Evolutionary conservation across 2,113 vertebrate species (phyloP), one percentile per base, ranked within the genome.

Genomic region (Eulemur rufifrons): DNA sequence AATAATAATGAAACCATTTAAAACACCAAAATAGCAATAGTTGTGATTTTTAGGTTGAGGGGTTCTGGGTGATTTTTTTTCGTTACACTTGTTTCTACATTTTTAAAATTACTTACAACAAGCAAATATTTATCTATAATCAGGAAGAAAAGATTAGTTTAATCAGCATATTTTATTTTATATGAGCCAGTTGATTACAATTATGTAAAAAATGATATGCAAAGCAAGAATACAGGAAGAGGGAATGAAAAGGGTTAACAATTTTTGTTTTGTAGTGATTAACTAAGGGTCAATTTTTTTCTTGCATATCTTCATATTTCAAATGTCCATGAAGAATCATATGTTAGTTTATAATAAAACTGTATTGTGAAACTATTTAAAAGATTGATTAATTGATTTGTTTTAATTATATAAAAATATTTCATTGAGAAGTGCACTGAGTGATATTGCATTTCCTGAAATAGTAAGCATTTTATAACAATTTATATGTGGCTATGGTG

Each of bases 81-180:
- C 54, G 59, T 68, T 80, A 59, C 0, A 21, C 83, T 78, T 25
- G 14, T 74, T 86, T 88, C 54, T 83, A 83, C 2, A 45, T 80
- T 80, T 94, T 82, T 54, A 86, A 92, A 89, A 56, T 83, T 68
- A 94, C 45, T 68, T 84, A 11, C 8, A 56, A 89, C 32, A 87
- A 88, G 29, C 4, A 86, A 86, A 92, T 83, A 97, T 81, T 83
- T 88, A 73, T n/a, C 91, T 54, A 45, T 63, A 84, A 81, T 84
- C 32, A 97, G 25, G 23, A 66, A 78, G 47, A 97, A 76, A 6
- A 87, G 61, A 66, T 52, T 59, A 27, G 29, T 52, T 94, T 91
- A 94, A 97, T 95, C 11, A 84, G 37, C 6, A 82, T 84, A 47
- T 63, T 86, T 86, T 83, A 96, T 71, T 86, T 90, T 80, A 83